Conservation (phyloP, 1,140 invertebrate genomes). For the Mamestra configurata region DNA sequence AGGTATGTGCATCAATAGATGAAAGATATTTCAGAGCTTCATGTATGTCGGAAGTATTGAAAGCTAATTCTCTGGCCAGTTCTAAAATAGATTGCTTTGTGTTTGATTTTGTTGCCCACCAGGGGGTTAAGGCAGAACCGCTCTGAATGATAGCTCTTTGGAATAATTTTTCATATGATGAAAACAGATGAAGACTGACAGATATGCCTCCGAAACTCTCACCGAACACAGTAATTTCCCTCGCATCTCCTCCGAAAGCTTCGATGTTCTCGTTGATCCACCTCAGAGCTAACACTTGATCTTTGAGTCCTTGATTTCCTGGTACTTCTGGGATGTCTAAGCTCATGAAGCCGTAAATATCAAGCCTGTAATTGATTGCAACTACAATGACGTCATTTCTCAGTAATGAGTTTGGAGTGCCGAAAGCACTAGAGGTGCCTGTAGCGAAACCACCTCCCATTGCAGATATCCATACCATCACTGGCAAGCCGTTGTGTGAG, state of each 20-base stretch:
- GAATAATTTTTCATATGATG: constrained; percentile 56
- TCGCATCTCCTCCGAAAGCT: constrained; percentile 58
- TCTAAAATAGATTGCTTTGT: background rate
- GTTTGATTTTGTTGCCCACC: background rate
- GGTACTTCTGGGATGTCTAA: constrained; percentile 50
- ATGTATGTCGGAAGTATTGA: constrained; percentile 42
- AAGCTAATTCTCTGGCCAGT: constrained; percentile 51
- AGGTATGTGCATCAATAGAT: constrained; percentile 4
- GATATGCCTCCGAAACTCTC: too few relatives aligned
- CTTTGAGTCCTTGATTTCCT: constrained; percentile 56
- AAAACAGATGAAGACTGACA: constrained; percentile 56
- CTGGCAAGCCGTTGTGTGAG: constrained; percentile 80
- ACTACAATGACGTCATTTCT: constrained; percentile 51
- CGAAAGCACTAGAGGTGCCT: too few relatives aligned
- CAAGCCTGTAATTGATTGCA: constrained; percentile 50
- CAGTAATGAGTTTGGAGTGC: background rate
- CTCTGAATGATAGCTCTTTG: constrained; percentile 59
- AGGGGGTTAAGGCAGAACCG: background rate
- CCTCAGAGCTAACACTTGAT: too few relatives aligned
- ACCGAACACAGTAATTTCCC: constrained; percentile 55
- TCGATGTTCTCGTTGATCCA: constrained; percentile 58
- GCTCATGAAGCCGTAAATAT: constrained; percentile 55
- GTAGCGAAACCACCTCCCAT: too few relatives aligned
- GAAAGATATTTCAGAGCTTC: constrained; percentile 57
- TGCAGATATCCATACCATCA: constrained; percentile 93